Evolutionary conservation across 1,140 invertebrate genomes (phyloP).

Genomic region (Zelostemma sp.): DNA sequence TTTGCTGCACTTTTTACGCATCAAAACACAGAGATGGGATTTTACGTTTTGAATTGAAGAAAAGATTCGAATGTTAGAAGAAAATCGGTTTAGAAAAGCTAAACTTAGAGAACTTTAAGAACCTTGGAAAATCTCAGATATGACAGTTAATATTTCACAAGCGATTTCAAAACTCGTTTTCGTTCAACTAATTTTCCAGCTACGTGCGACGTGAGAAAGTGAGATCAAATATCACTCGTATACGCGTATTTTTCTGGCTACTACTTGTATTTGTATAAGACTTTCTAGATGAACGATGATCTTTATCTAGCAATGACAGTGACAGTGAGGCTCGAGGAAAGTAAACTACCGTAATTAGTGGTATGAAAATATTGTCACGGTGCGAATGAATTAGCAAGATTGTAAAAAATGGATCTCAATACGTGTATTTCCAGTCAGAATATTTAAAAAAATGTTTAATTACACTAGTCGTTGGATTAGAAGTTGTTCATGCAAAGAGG

Average conservation of each 20-base stretch:
- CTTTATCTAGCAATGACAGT: slow-evolving; percentile 1
- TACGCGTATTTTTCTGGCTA: not conserved
- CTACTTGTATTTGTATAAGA: not conserved
- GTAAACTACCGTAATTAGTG: not conserved
- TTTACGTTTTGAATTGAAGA: too few relatives aligned
- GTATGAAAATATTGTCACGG: not conserved
- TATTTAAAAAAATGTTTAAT: too few relatives aligned
- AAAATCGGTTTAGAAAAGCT: too few relatives aligned
- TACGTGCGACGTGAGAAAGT: slow-evolving; percentile 1
- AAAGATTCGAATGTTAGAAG: too few relatives aligned
- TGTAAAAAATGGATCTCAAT: too few relatives aligned
- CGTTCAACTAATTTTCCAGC: not conserved
- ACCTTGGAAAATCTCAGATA: too few relatives aligned
- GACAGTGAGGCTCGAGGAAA: not conserved
- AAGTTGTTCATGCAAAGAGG: too few relatives aligned
- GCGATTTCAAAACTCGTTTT: not conserved
- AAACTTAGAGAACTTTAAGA: too few relatives aligned
- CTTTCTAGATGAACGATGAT: not conserved
- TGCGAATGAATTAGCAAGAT: not conserved
- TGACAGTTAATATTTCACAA: not conserved
- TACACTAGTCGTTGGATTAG: too few relatives aligned
- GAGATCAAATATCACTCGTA: not conserved
- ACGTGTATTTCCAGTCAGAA: too few relatives aligned
- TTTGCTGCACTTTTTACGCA: too few relatives aligned
- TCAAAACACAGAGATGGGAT: too few relatives aligned